Conservation (phyloP, 1,140 invertebrate species). For the Megathymus violae region DNA sequence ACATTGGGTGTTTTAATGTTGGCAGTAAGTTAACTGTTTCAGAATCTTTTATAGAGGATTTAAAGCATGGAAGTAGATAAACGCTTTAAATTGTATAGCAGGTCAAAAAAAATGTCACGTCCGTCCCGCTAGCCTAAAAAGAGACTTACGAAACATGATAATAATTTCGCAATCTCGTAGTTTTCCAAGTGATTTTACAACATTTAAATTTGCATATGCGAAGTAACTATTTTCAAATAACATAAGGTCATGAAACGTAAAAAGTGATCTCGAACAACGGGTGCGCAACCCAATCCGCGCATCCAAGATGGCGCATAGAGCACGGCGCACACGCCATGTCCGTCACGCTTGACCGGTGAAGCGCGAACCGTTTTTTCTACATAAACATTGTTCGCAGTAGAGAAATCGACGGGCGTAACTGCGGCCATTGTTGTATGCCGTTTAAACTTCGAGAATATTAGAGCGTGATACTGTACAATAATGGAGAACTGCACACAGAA, state of each 20-base stretch:
- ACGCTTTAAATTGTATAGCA: no score
- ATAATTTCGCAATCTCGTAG: no score
- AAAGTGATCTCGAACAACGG: constrained; percentile 47
- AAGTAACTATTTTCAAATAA: constrained; percentile 1
- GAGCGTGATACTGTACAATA: constrained; percentile 77
- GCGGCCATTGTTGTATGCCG: constrained; percentile 73
- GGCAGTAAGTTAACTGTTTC: no score
- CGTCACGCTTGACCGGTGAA: constrained; percentile 65
- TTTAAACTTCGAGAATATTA: constrained; percentile 75
- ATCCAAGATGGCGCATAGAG: constrained; percentile 78
- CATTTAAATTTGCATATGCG: no score
- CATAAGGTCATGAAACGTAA: constrained; percentile 39
- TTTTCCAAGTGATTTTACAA: no score
- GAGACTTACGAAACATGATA: no score
- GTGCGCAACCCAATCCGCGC: constrained; percentile 74
- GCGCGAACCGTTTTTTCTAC: constrained; percentile 75
- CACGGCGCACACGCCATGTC: constrained; percentile 78
- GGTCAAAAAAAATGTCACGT: no score
- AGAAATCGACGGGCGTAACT: constrained; percentile 81
- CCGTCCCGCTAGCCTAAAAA: no score
- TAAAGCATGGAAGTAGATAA: no score
- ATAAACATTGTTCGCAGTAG: constrained; percentile 82
- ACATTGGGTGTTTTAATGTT: no score
- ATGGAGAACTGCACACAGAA: constrained; percentile 45
- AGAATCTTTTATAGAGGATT: no score